Evolutionary conservation across 1,140 invertebrate species (phyloP).

Genomic region (Drosophila chauvacae): DNA sequence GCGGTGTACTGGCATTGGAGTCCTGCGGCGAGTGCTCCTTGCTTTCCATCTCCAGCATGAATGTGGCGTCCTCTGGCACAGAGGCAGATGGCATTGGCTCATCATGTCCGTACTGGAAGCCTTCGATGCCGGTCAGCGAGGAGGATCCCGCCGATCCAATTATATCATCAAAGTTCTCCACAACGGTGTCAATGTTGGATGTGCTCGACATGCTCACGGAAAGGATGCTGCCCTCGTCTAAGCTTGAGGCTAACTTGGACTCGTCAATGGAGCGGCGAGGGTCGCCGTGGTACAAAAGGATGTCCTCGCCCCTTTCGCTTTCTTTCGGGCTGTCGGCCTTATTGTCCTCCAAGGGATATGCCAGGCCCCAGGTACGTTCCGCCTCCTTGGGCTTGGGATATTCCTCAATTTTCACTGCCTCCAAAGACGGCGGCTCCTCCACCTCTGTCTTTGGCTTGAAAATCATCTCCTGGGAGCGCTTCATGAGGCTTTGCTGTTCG

Average conservation of each 20-base stretch:
- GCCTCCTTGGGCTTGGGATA: slow-evolving; percentile 74
- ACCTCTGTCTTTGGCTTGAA: slow-evolving; percentile 88
- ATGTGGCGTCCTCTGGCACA: slow-evolving; percentile 72
- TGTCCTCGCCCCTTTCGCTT: slow-evolving; percentile 69
- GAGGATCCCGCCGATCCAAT: slow-evolving; percentile 86
- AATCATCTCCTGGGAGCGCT: slow-evolving; percentile 95
- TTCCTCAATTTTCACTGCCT: slow-evolving; percentile 69
- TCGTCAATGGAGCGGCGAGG: slow-evolving; percentile 73
- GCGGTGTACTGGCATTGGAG: slow-evolving; percentile 82
- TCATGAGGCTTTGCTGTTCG: slow-evolving; percentile 90
- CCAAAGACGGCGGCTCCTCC: slow-evolving; percentile 41
- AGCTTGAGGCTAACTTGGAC: slow-evolving; percentile 85
- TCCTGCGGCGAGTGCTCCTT: slow-evolving; percentile 85
- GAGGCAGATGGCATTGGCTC: slow-evolving; percentile 78
- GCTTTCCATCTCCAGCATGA: slow-evolving; percentile 79
- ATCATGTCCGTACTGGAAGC: slow-evolving; percentile 72
- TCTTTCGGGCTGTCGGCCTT: slow-evolving; percentile 68
- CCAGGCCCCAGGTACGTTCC: slow-evolving; percentile 73
- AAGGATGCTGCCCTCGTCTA: slow-evolving; percentile 86
- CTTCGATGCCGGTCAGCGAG: slow-evolving; percentile 79
- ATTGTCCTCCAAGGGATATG: slow-evolving; percentile 70
- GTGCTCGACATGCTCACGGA: slow-evolving; percentile 86
- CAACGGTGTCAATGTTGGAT: slow-evolving; percentile 86
- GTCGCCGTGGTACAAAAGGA: slow-evolving; percentile 73
- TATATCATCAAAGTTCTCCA: slow-evolving; percentile 86